phyloP scores from a whole-genome alignment of 2,888 invertebrate genomes.

The Hirtodrosophila histrioides region DNA sequence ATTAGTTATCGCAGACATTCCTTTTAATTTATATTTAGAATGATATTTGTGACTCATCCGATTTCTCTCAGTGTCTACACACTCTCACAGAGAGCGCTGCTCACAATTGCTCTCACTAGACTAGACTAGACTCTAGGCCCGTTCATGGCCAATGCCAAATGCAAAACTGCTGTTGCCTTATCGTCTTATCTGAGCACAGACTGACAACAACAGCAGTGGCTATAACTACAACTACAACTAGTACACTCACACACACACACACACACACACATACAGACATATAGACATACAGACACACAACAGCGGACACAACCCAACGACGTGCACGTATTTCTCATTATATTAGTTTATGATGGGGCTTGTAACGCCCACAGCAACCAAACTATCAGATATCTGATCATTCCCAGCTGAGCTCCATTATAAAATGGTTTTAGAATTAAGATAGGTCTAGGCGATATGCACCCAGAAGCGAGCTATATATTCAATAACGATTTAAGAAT shows the following conservation, averaged over 20 bases:
- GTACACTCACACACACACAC: no score
- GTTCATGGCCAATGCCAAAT: constrained; percentile 55
- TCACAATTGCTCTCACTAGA: constrained; percentile 2
- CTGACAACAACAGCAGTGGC: constrained; percentile 15
- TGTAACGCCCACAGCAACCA: background rate
- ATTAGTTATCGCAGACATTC: no score
- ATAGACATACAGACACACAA: no score
- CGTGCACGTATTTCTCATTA: background rate
- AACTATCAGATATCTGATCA: no score
- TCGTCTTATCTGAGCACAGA: constrained; percentile 51
- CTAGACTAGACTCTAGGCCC: constrained; percentile 6
- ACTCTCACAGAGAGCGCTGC: background rate
- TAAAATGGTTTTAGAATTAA: no score
- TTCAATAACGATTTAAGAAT: no score
- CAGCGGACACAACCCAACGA: background rate
- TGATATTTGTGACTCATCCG: no score
- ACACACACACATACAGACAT: no score
- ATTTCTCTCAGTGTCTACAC: background rate
- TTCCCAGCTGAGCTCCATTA: no score
- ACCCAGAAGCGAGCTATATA: no score
- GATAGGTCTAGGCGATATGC: no score
- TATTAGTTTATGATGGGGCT: background rate
- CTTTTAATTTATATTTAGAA: no score
- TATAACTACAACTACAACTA: constrained; percentile 25
- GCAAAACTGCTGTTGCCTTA: constrained; percentile 45